phyloP scores from a whole-genome alignment of 2,113 vertebrate genomes.

The Brachyistius frenatus region DNA sequence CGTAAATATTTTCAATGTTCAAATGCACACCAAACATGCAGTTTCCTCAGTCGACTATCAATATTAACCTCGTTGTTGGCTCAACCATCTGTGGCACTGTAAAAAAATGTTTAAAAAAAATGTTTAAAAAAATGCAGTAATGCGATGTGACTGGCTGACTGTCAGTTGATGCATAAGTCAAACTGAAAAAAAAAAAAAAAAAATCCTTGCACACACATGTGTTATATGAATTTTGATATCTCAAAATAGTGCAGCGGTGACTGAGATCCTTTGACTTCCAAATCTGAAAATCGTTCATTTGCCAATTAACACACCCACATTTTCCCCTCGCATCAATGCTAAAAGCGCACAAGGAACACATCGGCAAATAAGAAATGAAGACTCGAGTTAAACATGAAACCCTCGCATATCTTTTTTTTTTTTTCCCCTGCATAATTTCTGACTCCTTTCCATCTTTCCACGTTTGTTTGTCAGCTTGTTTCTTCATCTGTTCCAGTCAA shows the following conservation, averaged over 20 bases:
- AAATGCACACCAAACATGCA: neutral
- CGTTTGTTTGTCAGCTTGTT: neutral
- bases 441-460: neutral
- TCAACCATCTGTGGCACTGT: slow-evolving; percentile 22
- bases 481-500: neutral
- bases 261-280: neutral
- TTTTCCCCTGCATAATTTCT: neutral
- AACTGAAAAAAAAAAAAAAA: no score
- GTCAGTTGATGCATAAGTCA: neutral
- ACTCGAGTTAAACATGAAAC: slow-evolving; percentile 5
- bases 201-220: neutral
- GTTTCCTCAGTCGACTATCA: neutral
- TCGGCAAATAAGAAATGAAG: neutral
- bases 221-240: fast-evolving
- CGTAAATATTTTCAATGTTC: neutral
- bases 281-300: neutral
- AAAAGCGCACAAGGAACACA: slow-evolving; percentile 5
- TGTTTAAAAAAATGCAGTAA: slow-evolving; percentile 30
- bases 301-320: neutral
- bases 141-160: neutral
- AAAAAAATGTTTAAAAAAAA: slow-evolving; percentile 5
- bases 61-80: neutral
- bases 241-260: neutral
- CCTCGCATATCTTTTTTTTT: neutral
- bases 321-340: neutral